Evolutionary conservation across 2,113 vertebrate species (phyloP).

Genomic region (Gallinago undulata): DNA sequence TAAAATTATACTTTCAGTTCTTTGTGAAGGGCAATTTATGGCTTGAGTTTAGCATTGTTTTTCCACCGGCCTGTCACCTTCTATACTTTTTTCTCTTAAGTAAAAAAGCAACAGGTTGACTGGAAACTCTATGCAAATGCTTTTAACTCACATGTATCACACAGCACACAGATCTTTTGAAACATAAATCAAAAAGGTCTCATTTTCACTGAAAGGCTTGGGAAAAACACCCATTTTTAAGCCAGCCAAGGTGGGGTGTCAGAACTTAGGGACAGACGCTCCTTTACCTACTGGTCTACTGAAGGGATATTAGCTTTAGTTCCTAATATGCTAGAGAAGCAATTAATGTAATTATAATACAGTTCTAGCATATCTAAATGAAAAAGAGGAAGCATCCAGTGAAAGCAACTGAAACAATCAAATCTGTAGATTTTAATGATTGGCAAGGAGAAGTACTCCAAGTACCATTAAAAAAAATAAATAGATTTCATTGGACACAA

Average conservation of each 20-base stretch:
- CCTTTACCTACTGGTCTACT: background rate
- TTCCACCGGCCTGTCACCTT: background rate
- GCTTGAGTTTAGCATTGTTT: background rate
- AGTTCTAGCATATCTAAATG: background rate
- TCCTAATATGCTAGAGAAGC: background rate
- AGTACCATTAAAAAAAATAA: background rate
- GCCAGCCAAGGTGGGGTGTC: accelerated
- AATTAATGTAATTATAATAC: background rate
- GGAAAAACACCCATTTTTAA: background rate
- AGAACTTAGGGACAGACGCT: background rate
- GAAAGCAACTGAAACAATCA: background rate
- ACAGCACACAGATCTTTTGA: background rate
- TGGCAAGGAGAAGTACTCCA: background rate
- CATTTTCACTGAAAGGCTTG: background rate
- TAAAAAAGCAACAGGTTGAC: background rate
- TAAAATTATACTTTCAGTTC: background rate
- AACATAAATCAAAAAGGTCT: background rate
- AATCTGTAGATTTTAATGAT: background rate
- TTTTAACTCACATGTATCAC: background rate
- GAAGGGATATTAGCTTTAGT: background rate
- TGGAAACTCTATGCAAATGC: background rate
- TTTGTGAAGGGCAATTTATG: background rate
- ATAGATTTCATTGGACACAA: background rate
- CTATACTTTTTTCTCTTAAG: background rate
- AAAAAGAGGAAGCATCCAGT: background rate